Evolutionary conservation across 2,797 vertebrate species (phyloP).

Genomic region (Toxotes lorentzi): DNA sequence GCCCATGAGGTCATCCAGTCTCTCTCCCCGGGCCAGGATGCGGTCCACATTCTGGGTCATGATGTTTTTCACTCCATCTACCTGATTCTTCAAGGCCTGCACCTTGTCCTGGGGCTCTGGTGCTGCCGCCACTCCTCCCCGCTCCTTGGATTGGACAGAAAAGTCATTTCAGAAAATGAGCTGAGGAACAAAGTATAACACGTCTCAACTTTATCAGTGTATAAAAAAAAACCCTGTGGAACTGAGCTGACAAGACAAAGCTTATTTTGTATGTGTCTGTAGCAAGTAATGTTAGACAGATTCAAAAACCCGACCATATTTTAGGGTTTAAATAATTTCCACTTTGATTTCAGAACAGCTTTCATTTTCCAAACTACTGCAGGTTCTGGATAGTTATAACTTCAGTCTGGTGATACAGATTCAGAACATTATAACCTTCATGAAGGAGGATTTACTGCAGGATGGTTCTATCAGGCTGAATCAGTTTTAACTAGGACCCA

Average conservation of each 20-base stretch:
- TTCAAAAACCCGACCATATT: not conserved
- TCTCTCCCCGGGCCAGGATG: conserved; percentile 93
- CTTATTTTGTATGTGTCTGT: not conserved
- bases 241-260: not conserved
- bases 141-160: conserved; percentile 69
- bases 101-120: conserved; percentile 79
- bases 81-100: conserved; percentile 86
- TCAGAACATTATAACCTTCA: too few species aligned
- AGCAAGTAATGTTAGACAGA: not conserved
- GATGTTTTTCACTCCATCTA: conserved; percentile 92
- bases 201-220: not conserved
- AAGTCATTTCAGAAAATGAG: not conserved
- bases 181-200: not conserved
- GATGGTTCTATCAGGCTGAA: too few species aligned
- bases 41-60: conserved; percentile 96
- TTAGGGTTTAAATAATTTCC: not conserved
- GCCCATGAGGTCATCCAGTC: conserved; percentile 92
- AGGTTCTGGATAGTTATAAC: not conserved
- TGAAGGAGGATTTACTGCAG: too few species aligned
- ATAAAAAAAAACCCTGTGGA: not conserved
- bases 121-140: conserved; percentile 54
- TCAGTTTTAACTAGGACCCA: not conserved
- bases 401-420: not conserved
- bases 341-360: not conserved
- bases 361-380: too few species aligned